A percentile compares a stretch with the other conserved stretches of the same genome.
phyloP scores from a whole-genome alignment of 1,140 invertebrate genomes.

The Dysdera silvatica region DNA sequence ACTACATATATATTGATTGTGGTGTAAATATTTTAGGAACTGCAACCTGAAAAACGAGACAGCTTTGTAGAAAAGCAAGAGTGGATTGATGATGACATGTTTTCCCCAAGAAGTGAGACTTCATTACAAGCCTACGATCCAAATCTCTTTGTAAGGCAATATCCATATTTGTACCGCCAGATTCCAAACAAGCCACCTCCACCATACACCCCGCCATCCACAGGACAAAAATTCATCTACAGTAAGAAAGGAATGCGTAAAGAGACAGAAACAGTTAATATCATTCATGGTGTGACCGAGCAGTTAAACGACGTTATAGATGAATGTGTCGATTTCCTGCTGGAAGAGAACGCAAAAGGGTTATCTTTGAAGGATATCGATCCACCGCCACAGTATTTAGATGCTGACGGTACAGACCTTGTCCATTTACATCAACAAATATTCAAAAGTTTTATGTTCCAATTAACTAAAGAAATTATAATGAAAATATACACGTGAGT shows the following conservation, averaged over 20 bases:
- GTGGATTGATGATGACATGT: conserved; percentile 39
- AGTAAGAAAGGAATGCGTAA: no score
- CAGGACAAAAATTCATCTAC: no score
- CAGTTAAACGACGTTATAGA: background rate
- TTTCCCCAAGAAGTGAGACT: conserved; percentile 13
- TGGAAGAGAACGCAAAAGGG: conserved; percentile 7
- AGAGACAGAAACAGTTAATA: background rate
- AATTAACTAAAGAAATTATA: conserved; percentile 57
- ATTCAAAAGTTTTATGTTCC: conserved; percentile 52
- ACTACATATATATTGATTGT: no score
- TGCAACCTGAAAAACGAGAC: no score
- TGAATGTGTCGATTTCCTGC: background rate
- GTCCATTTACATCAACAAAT: conserved; percentile 32
- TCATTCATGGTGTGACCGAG: conserved; percentile 11
- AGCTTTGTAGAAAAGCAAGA: conserved; percentile 27
- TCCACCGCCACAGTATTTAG: no score
- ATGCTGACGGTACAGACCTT: background rate
- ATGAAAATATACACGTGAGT: conserved; percentile 43
- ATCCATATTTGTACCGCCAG: conserved; percentile 50
- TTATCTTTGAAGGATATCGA: background rate
- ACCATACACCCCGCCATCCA: conserved; percentile 55
- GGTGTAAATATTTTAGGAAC: no score
- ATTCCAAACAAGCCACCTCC: conserved; percentile 65
- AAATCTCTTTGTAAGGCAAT: conserved; percentile 26
- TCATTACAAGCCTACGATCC: background rate